A percentile compares a stretch with the other conserved stretches of the same genome.
These are phyloP conservation scores for Rhopilema esculentum DNA, from an alignment of 30 jellyfish, hydroid and myxozoan genomes.

Conservation along the genomic window DNA sequence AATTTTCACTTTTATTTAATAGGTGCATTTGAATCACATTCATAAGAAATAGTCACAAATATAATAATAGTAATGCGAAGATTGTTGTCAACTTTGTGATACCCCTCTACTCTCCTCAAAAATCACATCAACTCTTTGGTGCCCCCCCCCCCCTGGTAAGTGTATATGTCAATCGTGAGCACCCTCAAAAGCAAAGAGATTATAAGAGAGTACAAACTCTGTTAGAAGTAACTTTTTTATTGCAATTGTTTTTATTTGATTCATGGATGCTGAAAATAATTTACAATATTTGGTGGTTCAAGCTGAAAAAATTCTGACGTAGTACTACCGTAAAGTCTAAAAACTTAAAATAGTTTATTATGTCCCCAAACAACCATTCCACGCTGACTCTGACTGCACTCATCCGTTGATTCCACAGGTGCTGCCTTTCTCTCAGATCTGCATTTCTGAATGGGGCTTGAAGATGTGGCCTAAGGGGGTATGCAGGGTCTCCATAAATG, in stretches of 20 bases:
- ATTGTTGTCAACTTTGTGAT: no score
- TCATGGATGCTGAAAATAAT: not conserved
- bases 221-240: not conserved
- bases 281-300: conserved; percentile 14
- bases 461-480: conserved; percentile 47
- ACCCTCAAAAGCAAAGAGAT: not conserved
- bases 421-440: not conserved
- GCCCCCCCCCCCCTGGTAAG: no score
- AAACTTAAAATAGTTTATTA: conserved; percentile 26
- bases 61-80: no score
- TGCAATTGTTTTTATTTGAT: not conserved
- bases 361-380: conserved; percentile 67
- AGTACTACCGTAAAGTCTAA: conserved; percentile 16
- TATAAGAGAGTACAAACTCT: not conserved
- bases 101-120: no score
- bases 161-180: not conserved
- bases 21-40: no score
- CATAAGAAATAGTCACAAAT: no score
- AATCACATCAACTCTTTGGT: no score
- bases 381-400: conserved; percentile 46
- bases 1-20: no score
- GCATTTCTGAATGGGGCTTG: conserved; percentile 30
- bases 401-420: conserved; percentile 39
- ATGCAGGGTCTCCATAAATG: conserved; percentile 70
- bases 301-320: conserved; percentile 12